Conservation (phyloP, 2,888 invertebrate genomes). For the Eutolmus rufibarbis region DNA sequence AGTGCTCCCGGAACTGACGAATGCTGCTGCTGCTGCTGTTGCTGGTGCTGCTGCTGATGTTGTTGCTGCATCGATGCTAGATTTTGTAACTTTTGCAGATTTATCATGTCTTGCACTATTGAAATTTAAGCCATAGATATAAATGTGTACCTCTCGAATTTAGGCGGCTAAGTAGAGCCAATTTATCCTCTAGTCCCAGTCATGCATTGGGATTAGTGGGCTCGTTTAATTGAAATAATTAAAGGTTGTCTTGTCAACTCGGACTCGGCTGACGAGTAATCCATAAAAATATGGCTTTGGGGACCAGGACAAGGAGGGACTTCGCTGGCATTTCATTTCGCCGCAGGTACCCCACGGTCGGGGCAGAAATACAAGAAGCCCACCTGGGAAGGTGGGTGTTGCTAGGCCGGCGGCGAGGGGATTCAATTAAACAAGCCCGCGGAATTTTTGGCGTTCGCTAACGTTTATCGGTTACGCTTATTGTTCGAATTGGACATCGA, state of each 20-base stretch:
- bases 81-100: conserved; percentile 76
- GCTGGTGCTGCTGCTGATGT: conserved; percentile 53
- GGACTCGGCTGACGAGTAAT: not conserved
- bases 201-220: conserved; percentile 30
- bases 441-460: not conserved
- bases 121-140: conserved; percentile 44
- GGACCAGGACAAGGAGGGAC: not conserved
- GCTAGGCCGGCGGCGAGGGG: not conserved
- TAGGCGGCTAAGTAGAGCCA: conserved; percentile 25
- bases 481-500: conserved; percentile 57
- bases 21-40: conserved; percentile 69
- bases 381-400: not conserved
- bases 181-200: conserved; percentile 36
- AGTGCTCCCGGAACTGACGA: conserved; percentile 68
- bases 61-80: conserved; percentile 71
- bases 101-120: conserved; percentile 64
- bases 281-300: not conserved
- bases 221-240: conserved; percentile 37
- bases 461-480: not conserved
- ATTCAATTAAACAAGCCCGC: conserved; percentile 8
- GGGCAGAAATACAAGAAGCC: not conserved
- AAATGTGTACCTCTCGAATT: conserved; percentile 31
- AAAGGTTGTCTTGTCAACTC: not conserved
- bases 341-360: not conserved
- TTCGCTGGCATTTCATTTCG: too few species aligned